These are phyloP conservation scores for Melanogrammus aeglefinus DNA, from an alignment of 2,797 vertebrate species.

Conservation along the genomic window DNA sequence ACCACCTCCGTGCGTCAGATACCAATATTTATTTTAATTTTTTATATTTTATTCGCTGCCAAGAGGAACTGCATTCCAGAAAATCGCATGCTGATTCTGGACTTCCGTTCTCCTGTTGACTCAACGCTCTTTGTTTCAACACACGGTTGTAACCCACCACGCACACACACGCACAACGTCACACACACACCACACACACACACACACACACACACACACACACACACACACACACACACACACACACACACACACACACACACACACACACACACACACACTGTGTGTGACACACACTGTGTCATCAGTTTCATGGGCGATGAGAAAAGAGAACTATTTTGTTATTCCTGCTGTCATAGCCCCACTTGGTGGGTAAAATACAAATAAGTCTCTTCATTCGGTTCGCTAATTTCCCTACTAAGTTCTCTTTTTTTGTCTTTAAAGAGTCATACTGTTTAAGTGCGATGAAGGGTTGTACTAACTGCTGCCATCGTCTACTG, in stretches of 20 bases:
- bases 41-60: slow-evolving; percentile 42
- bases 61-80: slow-evolving; percentile 79
- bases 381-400: background rate
- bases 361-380: slow-evolving; percentile 39
- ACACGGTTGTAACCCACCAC: slow-evolving; percentile 62
- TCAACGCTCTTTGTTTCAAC: slow-evolving; percentile 88
- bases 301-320: slow-evolving; percentile 66
- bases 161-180: background rate
- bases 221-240: slow-evolving; percentile 26
- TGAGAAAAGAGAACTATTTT: slow-evolving; percentile 53
- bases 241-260: slow-evolving; percentile 21
- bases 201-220: slow-evolving; percentile 38
- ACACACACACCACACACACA: no score
- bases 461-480: no score
- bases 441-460: no score
- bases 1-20: background rate
- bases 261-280: slow-evolving; percentile 35
- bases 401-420: background rate
- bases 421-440: background rate
- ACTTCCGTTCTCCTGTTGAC: slow-evolving; percentile 96
- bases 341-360: slow-evolving; percentile 55
- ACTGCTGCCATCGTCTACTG: no score
- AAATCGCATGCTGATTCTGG: slow-evolving; percentile 77
- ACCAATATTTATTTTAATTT: slow-evolving; percentile 49
- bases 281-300: slow-evolving; percentile 48